Evolutionary conservation across 2,797 vertebrate genomes (phyloP), one percentile per base, ranked within the genome.

Genomic region (Sternotherus odoratus): DNA sequence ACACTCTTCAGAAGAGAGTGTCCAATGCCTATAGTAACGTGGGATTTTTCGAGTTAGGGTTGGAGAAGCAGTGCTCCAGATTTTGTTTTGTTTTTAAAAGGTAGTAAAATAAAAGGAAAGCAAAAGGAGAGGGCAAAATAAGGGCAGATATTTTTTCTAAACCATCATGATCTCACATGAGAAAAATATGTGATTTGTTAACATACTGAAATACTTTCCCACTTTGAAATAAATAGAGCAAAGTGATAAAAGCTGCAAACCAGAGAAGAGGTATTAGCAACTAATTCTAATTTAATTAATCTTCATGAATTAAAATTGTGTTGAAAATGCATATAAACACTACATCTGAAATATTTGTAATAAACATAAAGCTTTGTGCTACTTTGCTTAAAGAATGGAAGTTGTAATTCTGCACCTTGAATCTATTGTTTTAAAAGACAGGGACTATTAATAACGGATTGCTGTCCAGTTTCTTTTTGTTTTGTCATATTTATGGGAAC

Each of bases 231-330:
- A 87, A 96, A 69, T 43, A 57, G 90, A 75, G 75, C 30, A 90
- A 83, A 82, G 63, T 77, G 88, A 84, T 88, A 86, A 91, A 77
- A 95, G 77, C 92, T 86, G 48, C 92, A 95, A 96, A 89, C 79
- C 80, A 77, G 88, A 79, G 66, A 90, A 84, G 46, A 77, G 2
- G 0, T 85, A 81, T 91, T 79, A 92, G 87, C 91, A 92, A 86
- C 84, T 72, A 56, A 23, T 94, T 97, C 89, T 95, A 95, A 89
- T 74, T 93, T 77, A 95, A 93, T 97, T 95, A 91, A 46, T 82
- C 57, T 82, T 7, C 74, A 83, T 95, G 77, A 91, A 95, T 97
- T 96, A 97, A 98, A 96, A 96, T 89, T 87, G 85, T 74, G 85
- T 96, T 72, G 82, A 93, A 95, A 95, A 82, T 0, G 0, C 79